These are phyloP conservation scores for Neosilurus mollespiculum DNA, from an alignment of 2,797 vertebrate species.

Conservation along the genomic window DNA sequence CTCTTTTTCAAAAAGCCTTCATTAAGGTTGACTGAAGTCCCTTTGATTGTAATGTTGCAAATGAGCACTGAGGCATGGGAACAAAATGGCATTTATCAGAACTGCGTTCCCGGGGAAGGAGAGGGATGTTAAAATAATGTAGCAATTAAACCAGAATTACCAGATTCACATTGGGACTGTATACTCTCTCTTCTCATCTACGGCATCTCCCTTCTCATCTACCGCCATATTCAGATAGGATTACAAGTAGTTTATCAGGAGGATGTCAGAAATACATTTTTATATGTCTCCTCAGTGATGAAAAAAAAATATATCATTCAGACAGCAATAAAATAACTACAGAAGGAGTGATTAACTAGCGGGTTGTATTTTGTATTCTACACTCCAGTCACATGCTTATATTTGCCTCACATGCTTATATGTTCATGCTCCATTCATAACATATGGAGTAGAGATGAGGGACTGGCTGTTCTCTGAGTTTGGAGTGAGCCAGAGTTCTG, in stretches of 20 bases:
- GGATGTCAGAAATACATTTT: background rate
- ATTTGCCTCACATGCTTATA: background rate
- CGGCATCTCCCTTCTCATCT: background rate
- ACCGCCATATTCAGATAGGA: background rate
- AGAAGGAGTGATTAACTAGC: background rate
- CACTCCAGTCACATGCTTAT: background rate
- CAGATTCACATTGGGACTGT: background rate
- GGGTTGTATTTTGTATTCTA: background rate
- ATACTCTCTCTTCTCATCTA: background rate
- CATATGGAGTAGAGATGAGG: no score
- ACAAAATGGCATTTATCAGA: constrained; percentile 17
- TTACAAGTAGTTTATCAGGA: background rate
- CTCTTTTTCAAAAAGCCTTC: background rate
- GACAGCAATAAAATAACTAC: background rate
- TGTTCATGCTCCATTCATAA: background rate
- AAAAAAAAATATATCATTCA: background rate
- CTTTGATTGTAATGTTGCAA: constrained; percentile 12
- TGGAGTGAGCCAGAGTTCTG: no score
- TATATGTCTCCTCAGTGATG: background rate
- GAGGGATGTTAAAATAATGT: background rate
- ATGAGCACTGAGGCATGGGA: constrained; percentile 34
- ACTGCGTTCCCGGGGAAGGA: background rate
- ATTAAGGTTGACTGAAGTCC: constrained; percentile 11
- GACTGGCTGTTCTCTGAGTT: no score
- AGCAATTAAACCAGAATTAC: constrained; percentile 5